These are phyloP conservation scores for Drosophila siamana DNA, from an alignment of 2,888 invertebrate genomes.

Conservation along the genomic window DNA sequence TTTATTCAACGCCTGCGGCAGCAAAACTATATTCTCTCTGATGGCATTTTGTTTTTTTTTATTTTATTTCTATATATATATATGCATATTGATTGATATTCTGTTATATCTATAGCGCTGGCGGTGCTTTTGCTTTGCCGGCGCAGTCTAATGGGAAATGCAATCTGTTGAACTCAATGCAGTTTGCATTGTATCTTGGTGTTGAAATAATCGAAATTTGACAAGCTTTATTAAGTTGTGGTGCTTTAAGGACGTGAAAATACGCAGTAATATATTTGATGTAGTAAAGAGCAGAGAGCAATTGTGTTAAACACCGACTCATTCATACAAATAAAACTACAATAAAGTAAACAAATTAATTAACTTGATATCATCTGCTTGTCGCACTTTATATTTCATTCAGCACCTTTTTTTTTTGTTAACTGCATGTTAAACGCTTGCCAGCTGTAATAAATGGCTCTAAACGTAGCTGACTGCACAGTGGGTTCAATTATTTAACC, in stretches of 20 bases:
- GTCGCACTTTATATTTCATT: not conserved
- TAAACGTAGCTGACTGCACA: conserved; percentile 4
- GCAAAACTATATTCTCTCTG: conserved; percentile 2
- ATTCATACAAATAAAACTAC: not conserved
- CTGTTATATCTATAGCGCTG: conserved; percentile 8
- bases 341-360: not conserved
- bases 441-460: not conserved
- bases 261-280: not conserved
- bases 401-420: not conserved
- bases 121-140: too few relatives aligned
- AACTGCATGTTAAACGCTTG: not conserved
- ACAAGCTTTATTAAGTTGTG: conserved; percentile 2
- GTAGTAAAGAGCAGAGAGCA: too few relatives aligned
- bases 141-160: conserved; percentile 25
- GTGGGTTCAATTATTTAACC: conserved; percentile 28
- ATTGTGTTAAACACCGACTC: not conserved
- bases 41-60: conserved; percentile 17
- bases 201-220: conserved; percentile 22
- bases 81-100: conserved; percentile 44
- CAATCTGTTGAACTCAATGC: conserved; percentile 25
- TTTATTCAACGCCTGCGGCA: conserved; percentile 12
- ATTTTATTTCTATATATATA: not conserved
- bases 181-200: conserved; percentile 29
- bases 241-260: not conserved
- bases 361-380: not conserved